Conservation (phyloP, 2,113 vertebrate species). For the Leuciscus idus region DNA sequence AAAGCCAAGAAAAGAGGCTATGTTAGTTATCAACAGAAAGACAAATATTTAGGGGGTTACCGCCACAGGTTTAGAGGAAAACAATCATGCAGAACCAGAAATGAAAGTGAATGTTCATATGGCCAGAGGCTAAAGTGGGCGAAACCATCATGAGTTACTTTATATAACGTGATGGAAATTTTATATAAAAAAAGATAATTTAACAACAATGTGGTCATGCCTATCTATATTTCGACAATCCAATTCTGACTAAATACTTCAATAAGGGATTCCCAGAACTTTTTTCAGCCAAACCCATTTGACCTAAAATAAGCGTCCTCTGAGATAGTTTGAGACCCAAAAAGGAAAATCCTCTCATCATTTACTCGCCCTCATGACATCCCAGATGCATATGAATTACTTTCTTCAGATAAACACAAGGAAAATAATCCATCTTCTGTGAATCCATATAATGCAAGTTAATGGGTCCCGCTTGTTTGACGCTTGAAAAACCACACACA, state of each 20-base stretch:
- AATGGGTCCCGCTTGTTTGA: too few species aligned
- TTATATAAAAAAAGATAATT: not conserved
- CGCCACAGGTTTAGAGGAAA: not conserved
- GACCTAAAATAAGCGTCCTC: not conserved
- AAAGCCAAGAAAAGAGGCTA: not conserved
- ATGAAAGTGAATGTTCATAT: slow-evolving; percentile 1
- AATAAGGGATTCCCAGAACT: not conserved
- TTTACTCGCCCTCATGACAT: too few species aligned
- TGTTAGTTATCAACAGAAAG: slow-evolving; percentile 2
- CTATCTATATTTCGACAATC: not conserved
- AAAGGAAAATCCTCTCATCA: too few species aligned
- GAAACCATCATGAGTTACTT: not conserved
- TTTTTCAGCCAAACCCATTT: not conserved
- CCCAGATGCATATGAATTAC: too few species aligned
- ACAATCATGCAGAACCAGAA: slow-evolving; percentile 12
- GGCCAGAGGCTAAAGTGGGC: not conserved
- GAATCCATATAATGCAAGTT: too few species aligned
- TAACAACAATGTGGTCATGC: not conserved
- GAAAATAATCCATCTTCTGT: too few species aligned
- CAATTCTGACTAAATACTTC: not conserved
- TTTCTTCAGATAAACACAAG: too few species aligned
- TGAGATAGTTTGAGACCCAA: not conserved
- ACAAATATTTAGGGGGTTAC: not conserved
- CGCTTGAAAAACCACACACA: too few species aligned
- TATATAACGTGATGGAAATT: not conserved